phyloP scores from a whole-genome alignment of 2,888 invertebrate genomes.

The Plutella xylostella region DNA sequence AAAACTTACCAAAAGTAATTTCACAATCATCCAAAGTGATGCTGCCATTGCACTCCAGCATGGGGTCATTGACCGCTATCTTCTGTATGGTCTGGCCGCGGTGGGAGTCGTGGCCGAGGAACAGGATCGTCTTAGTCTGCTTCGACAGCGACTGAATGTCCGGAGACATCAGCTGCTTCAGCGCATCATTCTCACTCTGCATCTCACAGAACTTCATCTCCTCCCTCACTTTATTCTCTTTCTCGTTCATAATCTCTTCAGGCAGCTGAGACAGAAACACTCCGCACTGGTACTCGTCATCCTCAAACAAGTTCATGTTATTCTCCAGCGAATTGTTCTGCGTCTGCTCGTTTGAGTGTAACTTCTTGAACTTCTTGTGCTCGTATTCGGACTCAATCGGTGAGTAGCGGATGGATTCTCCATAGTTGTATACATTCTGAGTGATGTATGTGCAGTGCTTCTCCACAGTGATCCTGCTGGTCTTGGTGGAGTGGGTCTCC shows the following conservation, averaged over 20 bases:
- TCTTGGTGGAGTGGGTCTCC: constrained; percentile 28
- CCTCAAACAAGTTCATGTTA: constrained; percentile 31
- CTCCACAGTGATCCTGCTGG: constrained; percentile 34
- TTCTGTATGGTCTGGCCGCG: constrained; percentile 54
- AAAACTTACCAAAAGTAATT: constrained; percentile 33
- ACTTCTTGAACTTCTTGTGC: constrained; percentile 30
- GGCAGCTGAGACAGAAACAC: constrained; percentile 42
- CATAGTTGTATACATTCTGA: constrained; percentile 45
- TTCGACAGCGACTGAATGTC: constrained; percentile 42
- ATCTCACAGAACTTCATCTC: constrained; percentile 31
- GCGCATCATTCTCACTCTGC: constrained; percentile 37
- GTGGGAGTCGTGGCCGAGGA: constrained; percentile 41
- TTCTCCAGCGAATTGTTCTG: constrained; percentile 9
- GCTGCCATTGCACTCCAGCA: constrained; percentile 30
- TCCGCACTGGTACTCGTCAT: constrained; percentile 46
- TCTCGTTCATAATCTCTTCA: constrained; percentile 42
- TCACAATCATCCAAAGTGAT: constrained; percentile 25
- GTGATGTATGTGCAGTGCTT: constrained; percentile 44
- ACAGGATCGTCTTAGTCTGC: constrained; percentile 51
- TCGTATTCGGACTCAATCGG: constrained; percentile 29
- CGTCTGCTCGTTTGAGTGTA: constrained; percentile 23
- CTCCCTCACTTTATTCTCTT: constrained; percentile 30
- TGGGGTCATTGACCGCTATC: constrained; percentile 44
- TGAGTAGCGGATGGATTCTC: constrained; percentile 30
- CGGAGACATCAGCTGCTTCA: constrained; percentile 52